A percentile compares a stretch with the other conserved stretches of the same genome.
These are phyloP conservation scores for Drosophila busckii DNA, from an alignment of 1,140 invertebrate genomes.

Conservation along the genomic window DNA sequence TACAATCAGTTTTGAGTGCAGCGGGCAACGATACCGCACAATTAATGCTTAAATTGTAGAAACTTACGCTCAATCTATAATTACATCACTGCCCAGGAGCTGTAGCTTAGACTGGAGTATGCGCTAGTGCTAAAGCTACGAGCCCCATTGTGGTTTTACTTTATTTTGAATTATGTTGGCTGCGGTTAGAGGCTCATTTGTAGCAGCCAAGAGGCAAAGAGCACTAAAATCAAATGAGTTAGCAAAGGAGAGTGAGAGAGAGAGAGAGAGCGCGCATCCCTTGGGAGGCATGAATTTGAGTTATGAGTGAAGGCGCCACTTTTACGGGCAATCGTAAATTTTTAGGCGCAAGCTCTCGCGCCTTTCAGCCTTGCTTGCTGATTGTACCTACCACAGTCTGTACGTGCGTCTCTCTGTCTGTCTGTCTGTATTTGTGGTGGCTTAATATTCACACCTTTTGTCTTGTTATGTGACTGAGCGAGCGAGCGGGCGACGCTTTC, in stretches of 20 bases:
- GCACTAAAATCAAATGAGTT: slow-evolving; percentile 64
- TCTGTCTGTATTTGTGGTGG: no score
- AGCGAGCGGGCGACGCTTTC: not conserved
- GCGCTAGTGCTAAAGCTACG: no score
- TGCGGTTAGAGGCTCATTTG: slow-evolving; percentile 72
- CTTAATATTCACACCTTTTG: slow-evolving; percentile 76
- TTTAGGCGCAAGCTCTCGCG: slow-evolving; percentile 42
- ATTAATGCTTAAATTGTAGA: slow-evolving; percentile 78
- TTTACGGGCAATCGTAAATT: slow-evolving; percentile 73
- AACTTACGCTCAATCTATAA: slow-evolving; percentile 76
- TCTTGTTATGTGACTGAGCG: not conserved
- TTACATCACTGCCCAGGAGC: slow-evolving; percentile 52
- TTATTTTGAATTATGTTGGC: slow-evolving; percentile 56
- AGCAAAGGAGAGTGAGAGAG: no score
- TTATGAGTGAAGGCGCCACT: slow-evolving; percentile 67
- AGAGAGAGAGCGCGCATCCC: slow-evolving; percentile 42
- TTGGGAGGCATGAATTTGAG: slow-evolving; percentile 73
- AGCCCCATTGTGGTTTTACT: slow-evolving; percentile 15
- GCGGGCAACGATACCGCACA: slow-evolving; percentile 52
- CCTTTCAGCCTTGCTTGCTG: no score
- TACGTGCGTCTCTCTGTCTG: no score
- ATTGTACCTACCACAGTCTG: no score
- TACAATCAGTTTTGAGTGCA: slow-evolving; percentile 65
- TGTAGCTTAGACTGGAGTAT: not conserved
- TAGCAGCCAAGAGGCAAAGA: slow-evolving; percentile 10